A percentile compares a stretch with the other conserved stretches of the same genome.
phyloP scores from a whole-genome alignment of 2,888 invertebrate species.

The Nymphalis c-album region DNA sequence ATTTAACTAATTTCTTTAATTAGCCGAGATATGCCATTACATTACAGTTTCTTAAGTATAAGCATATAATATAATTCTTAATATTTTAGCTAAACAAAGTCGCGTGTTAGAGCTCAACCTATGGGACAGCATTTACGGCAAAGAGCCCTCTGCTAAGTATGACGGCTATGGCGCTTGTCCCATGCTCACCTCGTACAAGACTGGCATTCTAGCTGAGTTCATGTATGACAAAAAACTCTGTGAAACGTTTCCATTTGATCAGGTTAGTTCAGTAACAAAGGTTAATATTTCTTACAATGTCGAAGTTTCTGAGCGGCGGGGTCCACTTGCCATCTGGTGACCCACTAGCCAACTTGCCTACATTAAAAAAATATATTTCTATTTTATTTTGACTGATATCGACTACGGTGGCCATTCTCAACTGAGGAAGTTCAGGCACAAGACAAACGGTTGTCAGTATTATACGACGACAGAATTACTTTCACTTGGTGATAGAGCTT shows the following conservation, averaged over 20 bases:
- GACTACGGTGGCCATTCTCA: background rate
- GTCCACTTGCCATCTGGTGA: no score
- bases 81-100: conserved; percentile 87
- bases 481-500: no score
- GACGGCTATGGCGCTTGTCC: conserved; percentile 98
- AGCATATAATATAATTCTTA: no score
- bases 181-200: conserved; percentile 89
- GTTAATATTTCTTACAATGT: no score
- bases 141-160: conserved; percentile 80
- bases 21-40: no score
- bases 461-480: no score
- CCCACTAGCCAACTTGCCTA: no score
- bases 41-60: no score
- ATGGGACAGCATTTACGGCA: conserved; percentile 83
- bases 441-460: no score
- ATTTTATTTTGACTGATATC: background rate
- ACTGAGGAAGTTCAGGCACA: no score
- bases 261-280: conserved; percentile 81
- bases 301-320: no score
- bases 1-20: no score
- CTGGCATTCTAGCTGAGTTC: conserved; percentile 95
- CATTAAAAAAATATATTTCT: background rate
- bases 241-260: conserved; percentile 95
- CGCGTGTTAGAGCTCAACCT: conserved; percentile 89
- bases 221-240: conserved; percentile 89